Evolutionary conservation across 2,888 invertebrate genomes (phyloP).

Genomic region (Prosopocoilus inquinatus): DNA sequence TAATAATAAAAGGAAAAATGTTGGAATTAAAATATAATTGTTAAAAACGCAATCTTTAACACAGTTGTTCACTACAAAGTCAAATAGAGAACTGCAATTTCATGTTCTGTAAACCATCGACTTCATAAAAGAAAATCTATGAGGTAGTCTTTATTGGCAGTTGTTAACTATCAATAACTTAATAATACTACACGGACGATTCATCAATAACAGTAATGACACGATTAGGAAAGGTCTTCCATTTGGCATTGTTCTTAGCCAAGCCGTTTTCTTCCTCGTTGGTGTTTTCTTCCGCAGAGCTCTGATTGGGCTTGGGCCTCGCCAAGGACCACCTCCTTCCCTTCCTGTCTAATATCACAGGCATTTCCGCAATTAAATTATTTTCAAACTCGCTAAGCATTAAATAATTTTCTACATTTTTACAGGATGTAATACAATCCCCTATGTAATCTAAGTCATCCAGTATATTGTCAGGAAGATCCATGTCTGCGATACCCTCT

Average conservation of each 20-base stretch:
- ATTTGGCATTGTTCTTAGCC: slow-evolving; percentile 44
- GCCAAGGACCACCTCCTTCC: slow-evolving; percentile 73
- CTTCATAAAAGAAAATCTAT: neutral
- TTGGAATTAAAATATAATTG: neutral
- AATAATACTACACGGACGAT: slow-evolving; percentile 56
- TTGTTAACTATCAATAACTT: neutral
- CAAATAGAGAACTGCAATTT: too few relatives aligned
- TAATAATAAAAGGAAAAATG: neutral
- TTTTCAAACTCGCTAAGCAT: slow-evolving; percentile 86
- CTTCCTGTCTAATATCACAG: slow-evolving; percentile 69
- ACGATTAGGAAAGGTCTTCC: slow-evolving; percentile 56
- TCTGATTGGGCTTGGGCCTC: slow-evolving; percentile 51
- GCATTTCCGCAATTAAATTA: slow-evolving; percentile 77
- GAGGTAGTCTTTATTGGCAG: slow-evolving; percentile 5
- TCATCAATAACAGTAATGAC: slow-evolving; percentile 78
- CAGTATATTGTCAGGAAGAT: slow-evolving; percentile 74
- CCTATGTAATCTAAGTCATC: slow-evolving; percentile 79
- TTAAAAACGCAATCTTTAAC: neutral
- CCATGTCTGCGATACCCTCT: slow-evolving; percentile 80
- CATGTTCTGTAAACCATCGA: too few relatives aligned
- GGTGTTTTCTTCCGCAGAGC: slow-evolving; percentile 53
- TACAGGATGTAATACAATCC: slow-evolving; percentile 81
- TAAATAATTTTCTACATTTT: slow-evolving; percentile 82
- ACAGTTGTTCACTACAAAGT: too few relatives aligned
- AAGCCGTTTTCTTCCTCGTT: slow-evolving; percentile 53